These are phyloP conservation scores for Himalopsyche phryganea DNA, from an alignment of 1,140 invertebrate species.

Conservation along the genomic window DNA sequence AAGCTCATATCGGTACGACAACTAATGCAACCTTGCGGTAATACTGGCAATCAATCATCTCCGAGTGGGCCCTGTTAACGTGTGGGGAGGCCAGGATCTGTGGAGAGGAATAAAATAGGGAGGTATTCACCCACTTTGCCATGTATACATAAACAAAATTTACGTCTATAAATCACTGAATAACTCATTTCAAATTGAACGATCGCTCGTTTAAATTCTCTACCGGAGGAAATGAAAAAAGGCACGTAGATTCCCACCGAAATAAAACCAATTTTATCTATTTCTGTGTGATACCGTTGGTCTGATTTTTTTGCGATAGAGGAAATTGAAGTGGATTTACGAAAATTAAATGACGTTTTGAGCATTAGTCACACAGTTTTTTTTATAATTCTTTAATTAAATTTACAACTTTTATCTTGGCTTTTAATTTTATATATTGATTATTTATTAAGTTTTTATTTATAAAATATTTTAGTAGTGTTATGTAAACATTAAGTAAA, in stretches of 20 bases:
- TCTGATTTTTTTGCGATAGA: no score
- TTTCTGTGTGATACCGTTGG: neutral
- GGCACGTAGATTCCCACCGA: neutral
- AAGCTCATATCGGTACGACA: conserved; percentile 12
- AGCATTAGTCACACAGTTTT: no score
- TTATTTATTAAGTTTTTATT: no score
- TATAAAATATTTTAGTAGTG: no score
- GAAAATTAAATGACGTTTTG: no score
- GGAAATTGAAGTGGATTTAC: no score
- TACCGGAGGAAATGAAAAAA: neutral
- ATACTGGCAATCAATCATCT: conserved; percentile 25
- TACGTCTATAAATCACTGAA: conserved; percentile 9
- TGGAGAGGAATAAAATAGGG: no score
- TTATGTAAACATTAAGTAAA: no score
- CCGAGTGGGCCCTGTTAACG: neutral
- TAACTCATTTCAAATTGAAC: conserved; percentile 6
- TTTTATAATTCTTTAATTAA: no score
- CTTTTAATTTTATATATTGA: no score
- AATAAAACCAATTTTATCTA: neutral
- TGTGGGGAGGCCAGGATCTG: no score
- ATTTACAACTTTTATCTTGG: no score
- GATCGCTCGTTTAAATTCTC: neutral
- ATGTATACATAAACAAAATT: conserved; percentile 10
- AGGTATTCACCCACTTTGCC: neutral
- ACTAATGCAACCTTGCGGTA: conserved; percentile 23